phyloP scores from a whole-genome alignment of 2,113 vertebrate species.

The Sigmodon hispidus region DNA sequence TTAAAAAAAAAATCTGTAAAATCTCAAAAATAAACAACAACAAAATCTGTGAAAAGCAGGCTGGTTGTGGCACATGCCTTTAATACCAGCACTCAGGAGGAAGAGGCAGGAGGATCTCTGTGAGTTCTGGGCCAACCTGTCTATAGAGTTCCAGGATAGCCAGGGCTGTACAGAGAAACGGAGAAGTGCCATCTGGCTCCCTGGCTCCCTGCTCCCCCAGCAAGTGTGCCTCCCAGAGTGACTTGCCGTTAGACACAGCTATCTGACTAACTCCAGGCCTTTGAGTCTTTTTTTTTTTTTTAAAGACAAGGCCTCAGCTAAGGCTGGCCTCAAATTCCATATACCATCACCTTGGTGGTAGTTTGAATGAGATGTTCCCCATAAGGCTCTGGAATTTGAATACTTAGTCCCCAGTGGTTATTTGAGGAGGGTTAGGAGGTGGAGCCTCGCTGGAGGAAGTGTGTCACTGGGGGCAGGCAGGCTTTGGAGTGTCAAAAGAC shows the following conservation, averaged over 20 bases:
- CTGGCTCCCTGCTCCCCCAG: too few species aligned
- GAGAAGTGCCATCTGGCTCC: not conserved
- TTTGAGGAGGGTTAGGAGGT: not conserved
- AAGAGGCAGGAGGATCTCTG: not conserved
- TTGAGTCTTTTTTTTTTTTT: not conserved
- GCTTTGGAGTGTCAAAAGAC: not conserved
- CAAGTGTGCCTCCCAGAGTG: not conserved
- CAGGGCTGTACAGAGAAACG: too few species aligned
- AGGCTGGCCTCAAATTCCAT: not conserved
- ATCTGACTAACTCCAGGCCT: not conserved
- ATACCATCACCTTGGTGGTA: not conserved
- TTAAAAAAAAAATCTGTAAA: not conserved
- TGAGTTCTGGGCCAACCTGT: not conserved
- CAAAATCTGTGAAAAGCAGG: not conserved
- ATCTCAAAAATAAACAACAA: not conserved
- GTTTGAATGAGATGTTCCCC: not conserved
- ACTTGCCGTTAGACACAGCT: not conserved
- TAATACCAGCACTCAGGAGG: not conserved
- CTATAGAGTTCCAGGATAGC: too few species aligned
- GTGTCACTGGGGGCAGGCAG: not conserved
- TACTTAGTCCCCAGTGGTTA: not conserved
- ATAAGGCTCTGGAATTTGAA: not conserved
- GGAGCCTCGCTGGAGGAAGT: not conserved
- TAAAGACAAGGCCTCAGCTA: not conserved
- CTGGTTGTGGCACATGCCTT: too few species aligned